Percentiles rank a stretch among this genome's conserved stretches.
These are phyloP conservation scores for Hetaerina titia DNA, from an alignment of 2,888 invertebrate genomes.

Conservation along the genomic window DNA sequence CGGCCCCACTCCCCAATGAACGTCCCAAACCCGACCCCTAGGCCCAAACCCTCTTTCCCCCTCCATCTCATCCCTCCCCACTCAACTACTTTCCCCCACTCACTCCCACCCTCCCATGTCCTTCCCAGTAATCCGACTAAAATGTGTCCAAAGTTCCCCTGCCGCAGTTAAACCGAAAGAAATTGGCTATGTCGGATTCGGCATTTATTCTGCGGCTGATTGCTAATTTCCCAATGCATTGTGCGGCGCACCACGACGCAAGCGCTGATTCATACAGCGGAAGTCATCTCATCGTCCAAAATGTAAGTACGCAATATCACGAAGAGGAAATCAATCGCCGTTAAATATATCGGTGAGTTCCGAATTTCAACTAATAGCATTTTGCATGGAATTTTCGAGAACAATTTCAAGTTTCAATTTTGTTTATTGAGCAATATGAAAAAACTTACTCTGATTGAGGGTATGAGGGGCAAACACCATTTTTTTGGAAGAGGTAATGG, in stretches of 20 bases:
- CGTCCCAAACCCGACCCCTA: background rate
- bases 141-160: background rate
- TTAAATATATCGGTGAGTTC: no score
- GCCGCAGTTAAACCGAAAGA: conserved; percentile 12
- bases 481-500: no score
- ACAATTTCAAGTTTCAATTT: no score
- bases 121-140: background rate
- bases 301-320: no score
- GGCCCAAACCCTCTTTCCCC: background rate
- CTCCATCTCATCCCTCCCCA: background rate
- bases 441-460: no score
- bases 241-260: background rate
- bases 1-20: background rate
- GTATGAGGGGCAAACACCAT: no score
- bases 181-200: background rate
- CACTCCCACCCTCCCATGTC: background rate
- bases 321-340: background rate
- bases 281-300: background rate
- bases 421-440: no score
- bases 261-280: background rate
- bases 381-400: no score
- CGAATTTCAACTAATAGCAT: no score
- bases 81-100: background rate
- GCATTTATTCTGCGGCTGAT: background rate
- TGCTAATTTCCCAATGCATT: background rate